Conservation (phyloP, 2,113 vertebrate genomes). For the Pygoscelis adeliae region DNA sequence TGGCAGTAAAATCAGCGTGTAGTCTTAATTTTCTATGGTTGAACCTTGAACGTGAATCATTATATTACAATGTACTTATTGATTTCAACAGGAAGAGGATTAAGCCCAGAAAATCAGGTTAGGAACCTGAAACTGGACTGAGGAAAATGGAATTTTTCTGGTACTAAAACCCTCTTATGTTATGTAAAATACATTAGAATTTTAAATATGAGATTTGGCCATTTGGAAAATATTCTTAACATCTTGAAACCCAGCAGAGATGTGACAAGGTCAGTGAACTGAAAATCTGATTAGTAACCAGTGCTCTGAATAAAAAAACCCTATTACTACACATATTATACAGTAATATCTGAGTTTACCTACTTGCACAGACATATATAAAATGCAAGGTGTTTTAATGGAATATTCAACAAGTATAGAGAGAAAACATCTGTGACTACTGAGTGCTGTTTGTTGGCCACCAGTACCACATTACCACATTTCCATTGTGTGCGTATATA, state of each 20-base stretch:
- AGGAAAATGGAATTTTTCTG: slow-evolving; percentile 85
- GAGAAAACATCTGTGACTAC: neutral
- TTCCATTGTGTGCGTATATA: neutral
- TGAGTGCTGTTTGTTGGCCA: neutral
- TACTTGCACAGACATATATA: neutral
- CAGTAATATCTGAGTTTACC: neutral
- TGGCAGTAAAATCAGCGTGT: slow-evolving; percentile 79
- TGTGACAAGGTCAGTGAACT: slow-evolving; percentile 6
- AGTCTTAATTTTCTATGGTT: slow-evolving; percentile 82
- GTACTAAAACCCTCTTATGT: slow-evolving; percentile 83
- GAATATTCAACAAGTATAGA: neutral
- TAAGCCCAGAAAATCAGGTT: slow-evolving; percentile 88
- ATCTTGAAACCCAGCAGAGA: slow-evolving; percentile 4
- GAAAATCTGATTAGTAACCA: slow-evolving; percentile 16
- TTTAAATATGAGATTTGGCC: slow-evolving; percentile 52
- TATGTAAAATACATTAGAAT: slow-evolving; percentile 80
- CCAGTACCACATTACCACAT: neutral
- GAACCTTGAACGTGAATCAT: slow-evolving; percentile 87
- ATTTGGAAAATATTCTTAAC: slow-evolving; percentile 65
- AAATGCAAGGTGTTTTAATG: neutral
- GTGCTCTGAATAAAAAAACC: neutral
- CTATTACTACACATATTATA: neutral
- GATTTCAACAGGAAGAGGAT: slow-evolving; percentile 94
- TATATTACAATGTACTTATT: slow-evolving; percentile 89
- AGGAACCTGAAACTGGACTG: slow-evolving; percentile 84